Conservation (phyloP, 1,140 invertebrate species). For the Physella acuta region DNA sequence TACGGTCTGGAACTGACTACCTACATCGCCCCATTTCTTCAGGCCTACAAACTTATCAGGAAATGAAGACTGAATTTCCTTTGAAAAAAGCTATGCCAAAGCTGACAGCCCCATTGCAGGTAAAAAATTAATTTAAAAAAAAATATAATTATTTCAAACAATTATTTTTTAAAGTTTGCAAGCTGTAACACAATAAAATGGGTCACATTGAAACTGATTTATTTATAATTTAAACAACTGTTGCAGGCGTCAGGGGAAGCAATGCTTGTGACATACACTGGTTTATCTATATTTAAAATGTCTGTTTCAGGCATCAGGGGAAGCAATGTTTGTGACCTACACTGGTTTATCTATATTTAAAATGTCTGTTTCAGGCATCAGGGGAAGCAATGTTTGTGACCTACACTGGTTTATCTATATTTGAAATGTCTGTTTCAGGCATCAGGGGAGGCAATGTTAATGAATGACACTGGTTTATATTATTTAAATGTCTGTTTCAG, state of each 20-base stretch:
- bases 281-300: neutral
- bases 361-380: conserved; percentile 1
- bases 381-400: too few relatives aligned
- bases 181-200: too few relatives aligned
- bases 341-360: too few relatives aligned
- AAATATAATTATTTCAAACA: too few relatives aligned
- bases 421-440: conserved; percentile 29
- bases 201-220: too few relatives aligned
- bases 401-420: too few relatives aligned
- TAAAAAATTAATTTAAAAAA: too few relatives aligned
- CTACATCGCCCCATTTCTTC: conserved; percentile 65
- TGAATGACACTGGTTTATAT: too few relatives aligned
- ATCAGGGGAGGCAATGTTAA: conserved; percentile 61
- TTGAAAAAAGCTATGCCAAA: conserved; percentile 77
- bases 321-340: conserved; percentile 63
- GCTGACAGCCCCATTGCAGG: conserved; percentile 72
- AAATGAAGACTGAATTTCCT: conserved; percentile 73
- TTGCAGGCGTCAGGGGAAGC: too few relatives aligned
- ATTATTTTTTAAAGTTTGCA: too few relatives aligned
- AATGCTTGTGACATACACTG: too few relatives aligned
- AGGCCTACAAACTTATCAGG: conserved; percentile 74
- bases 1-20: conserved; percentile 13
- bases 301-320: conserved; percentile 51
- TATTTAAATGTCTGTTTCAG: neutral
- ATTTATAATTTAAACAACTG: too few relatives aligned